A percentile compares a stretch with the other conserved stretches of the same genome.
These are phyloP conservation scores for Eupeodes corollae DNA, from an alignment of 1,140 invertebrate genomes.

Conservation along the genomic window DNA sequence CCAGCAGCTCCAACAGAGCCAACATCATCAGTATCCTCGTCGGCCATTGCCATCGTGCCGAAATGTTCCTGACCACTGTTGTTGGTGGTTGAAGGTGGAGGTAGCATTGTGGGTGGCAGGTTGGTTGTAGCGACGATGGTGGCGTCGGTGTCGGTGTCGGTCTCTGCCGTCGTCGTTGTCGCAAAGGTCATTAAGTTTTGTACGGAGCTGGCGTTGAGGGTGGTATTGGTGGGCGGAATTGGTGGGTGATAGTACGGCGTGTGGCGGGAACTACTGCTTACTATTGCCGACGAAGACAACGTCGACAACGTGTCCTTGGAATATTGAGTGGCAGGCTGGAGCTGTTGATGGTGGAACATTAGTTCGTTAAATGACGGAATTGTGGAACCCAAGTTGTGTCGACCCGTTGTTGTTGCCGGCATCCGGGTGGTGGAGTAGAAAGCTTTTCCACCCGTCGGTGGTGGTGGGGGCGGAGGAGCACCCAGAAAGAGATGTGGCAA, in stretches of 20 bases:
- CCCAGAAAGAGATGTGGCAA: background rate
- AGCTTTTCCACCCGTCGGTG: background rate
- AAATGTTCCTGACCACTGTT: no score
- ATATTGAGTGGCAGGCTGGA: background rate
- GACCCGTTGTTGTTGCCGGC: background rate
- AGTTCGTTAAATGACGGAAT: background rate
- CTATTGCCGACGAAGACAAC: background rate
- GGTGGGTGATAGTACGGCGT: background rate
- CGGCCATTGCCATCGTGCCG: no score
- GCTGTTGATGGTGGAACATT: background rate
- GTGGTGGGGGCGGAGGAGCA: background rate
- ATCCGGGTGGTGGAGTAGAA: background rate
- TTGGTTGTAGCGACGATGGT: background rate
- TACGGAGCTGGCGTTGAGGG: background rate
- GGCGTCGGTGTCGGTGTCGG: background rate
- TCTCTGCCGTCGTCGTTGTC: background rate
- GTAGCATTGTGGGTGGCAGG: background rate
- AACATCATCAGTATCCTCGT: no score
- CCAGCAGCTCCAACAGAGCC: no score
- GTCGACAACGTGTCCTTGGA: background rate
- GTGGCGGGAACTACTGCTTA: background rate
- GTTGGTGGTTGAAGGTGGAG: background rate
- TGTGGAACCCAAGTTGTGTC: background rate
- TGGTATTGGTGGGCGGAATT: background rate
- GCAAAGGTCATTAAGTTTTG: background rate